These are phyloP conservation scores for Callinectes sapidus DNA, from an alignment of 2,888 invertebrate genomes.

Conservation along the genomic window DNA sequence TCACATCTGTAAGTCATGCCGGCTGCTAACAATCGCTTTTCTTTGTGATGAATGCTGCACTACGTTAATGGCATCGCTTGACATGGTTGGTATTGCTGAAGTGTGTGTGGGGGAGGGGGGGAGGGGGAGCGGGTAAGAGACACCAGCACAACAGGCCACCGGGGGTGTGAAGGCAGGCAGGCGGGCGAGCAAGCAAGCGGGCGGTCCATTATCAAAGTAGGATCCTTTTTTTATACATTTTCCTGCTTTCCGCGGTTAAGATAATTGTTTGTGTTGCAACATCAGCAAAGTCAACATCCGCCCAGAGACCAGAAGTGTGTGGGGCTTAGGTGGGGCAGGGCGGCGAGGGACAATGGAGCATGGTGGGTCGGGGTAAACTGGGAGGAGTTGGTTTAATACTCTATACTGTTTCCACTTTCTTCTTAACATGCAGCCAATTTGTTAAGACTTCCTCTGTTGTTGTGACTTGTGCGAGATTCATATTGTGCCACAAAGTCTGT, in stretches of 20 bases:
- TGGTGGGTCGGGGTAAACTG: no score
- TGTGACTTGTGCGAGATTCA: background rate
- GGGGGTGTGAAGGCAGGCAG: background rate
- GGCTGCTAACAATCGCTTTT: background rate
- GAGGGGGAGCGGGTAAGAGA: background rate
- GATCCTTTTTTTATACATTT: background rate
- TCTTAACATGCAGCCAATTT: background rate
- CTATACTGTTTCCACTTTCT: background rate
- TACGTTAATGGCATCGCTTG: no score
- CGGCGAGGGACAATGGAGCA: background rate
- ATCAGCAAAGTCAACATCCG: background rate
- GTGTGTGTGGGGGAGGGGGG: background rate
- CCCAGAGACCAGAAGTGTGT: background rate
- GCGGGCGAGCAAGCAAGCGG: background rate
- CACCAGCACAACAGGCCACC: background rate
- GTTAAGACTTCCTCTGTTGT: background rate
- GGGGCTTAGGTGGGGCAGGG: background rate
- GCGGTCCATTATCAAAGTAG: background rate
- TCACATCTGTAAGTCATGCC: background rate
- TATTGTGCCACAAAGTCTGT: background rate
- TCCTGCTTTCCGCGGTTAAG: background rate
- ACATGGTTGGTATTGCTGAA: no score
- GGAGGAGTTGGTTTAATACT: background rate
- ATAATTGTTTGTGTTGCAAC: constrained; percentile 23
- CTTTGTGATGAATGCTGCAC: background rate